A percentile compares a stretch with the other conserved stretches of the same genome.
These are phyloP conservation scores for Ammospiza caudacuta DNA, from an alignment of 2,113 vertebrate species.

Conservation along the genomic window DNA sequence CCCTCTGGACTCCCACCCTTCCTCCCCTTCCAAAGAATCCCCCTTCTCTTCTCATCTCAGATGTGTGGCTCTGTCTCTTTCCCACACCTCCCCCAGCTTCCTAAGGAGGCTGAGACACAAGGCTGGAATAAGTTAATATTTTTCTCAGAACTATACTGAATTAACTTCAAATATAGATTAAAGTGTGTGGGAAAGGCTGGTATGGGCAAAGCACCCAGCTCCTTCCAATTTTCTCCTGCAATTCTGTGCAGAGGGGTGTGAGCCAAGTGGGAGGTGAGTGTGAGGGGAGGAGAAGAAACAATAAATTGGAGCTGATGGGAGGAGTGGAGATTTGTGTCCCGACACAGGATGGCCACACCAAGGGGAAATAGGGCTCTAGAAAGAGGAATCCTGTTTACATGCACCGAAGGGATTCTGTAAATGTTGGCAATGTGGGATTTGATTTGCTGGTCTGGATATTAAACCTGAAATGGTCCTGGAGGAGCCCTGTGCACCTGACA, in stretches of 20 bases:
- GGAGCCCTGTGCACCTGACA: too few species aligned
- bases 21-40: background rate
- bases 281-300: background rate
- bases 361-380: background rate
- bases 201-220: background rate
- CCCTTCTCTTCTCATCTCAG: background rate
- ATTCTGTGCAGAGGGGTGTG: background rate
- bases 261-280: background rate
- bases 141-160: background rate
- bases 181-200: background rate
- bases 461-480: background rate
- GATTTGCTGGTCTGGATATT: background rate
- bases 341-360: background rate
- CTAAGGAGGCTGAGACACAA: background rate
- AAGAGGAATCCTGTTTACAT: background rate
- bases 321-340: background rate
- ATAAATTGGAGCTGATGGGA: background rate
- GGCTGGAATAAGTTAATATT: background rate
- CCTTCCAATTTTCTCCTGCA: background rate
- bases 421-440: accelerated
- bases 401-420: background rate
- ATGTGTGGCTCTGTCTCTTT: background rate
- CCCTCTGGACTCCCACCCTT: background rate
- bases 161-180: background rate
- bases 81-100: background rate